Evolutionary conservation across 2,113 vertebrate genomes (phyloP).

Genomic region (Triplophysa dalaica): DNA sequence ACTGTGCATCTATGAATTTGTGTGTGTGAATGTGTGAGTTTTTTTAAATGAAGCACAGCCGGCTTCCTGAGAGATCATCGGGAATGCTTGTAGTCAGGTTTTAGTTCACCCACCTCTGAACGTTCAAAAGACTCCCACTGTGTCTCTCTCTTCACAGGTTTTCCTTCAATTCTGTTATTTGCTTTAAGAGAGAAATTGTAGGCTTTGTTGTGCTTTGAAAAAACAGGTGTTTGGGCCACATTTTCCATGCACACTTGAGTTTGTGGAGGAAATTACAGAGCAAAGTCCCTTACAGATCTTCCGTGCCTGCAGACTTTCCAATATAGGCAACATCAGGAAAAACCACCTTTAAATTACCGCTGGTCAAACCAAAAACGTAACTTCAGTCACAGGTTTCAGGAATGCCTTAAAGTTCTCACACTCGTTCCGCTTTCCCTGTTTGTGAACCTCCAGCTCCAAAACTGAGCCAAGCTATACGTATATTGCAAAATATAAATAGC

Average conservation of each 20-base stretch:
- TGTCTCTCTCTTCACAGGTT: neutral
- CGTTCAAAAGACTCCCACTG: neutral
- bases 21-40: too few species aligned
- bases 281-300: slow-evolving; percentile 43
- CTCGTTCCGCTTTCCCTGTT: neutral
- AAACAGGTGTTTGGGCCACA: slow-evolving; percentile 65
- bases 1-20: neutral
- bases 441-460: neutral
- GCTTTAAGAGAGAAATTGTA: slow-evolving; percentile 59
- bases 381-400: neutral
- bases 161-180: slow-evolving; percentile 1
- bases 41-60: neutral
- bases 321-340: neutral
- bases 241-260: slow-evolving; percentile 37
- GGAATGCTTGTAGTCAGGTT: neutral
- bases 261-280: slow-evolving; percentile 68
- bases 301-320: slow-evolving; percentile 18
- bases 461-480: slow-evolving; percentile 20
- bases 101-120: neutral
- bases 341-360: neutral
- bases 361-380: slow-evolving; percentile 4
- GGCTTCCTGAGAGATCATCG: neutral
- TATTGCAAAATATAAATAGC: slow-evolving; percentile 40
- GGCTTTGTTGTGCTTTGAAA: slow-evolving; percentile 56
- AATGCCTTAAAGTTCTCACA: slow-evolving; percentile 11